These are phyloP conservation scores for Pantala flavescens DNA, from an alignment of 1,140 invertebrate species.

Conservation along the genomic window DNA sequence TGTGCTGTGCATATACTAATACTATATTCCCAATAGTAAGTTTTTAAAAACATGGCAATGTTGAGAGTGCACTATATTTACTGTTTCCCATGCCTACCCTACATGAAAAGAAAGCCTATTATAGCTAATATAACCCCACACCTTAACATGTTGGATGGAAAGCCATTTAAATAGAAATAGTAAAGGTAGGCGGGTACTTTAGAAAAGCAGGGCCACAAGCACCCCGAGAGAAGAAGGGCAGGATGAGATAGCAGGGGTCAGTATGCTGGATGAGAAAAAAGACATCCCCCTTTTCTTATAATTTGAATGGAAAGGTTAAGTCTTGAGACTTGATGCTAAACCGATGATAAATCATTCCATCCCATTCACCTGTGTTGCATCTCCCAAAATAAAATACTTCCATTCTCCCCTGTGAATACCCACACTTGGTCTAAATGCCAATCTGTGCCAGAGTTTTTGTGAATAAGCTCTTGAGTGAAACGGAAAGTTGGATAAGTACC, in stretches of 20 bases:
- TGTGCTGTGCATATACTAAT: slow-evolving; percentile 3
- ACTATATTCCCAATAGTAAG: neutral
- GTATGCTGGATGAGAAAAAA: neutral
- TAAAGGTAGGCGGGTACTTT: slow-evolving; percentile 4
- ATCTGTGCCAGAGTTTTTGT: neutral
- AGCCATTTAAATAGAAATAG: slow-evolving; percentile 9
- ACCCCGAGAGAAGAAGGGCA: neutral
- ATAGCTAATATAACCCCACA: slow-evolving; percentile 6
- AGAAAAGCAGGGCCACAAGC: neutral
- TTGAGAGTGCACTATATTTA: slow-evolving; percentile 8
- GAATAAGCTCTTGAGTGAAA: slow-evolving; percentile 7
- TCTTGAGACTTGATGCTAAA: too few relatives aligned
- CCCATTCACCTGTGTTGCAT: neutral
- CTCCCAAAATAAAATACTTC: neutral
- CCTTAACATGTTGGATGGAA: slow-evolving; percentile 1
- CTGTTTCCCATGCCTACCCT: neutral
- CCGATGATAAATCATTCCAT: too few relatives aligned
- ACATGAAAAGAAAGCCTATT: neutral
- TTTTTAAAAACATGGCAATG: slow-evolving; percentile 5
- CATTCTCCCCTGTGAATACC: neutral
- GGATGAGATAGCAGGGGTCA: neutral
- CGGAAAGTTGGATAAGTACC: neutral
- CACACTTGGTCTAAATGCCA: neutral
- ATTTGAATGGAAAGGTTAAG: neutral
- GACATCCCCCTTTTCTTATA: neutral